Evolutionary conservation across 1,140 invertebrate genomes (phyloP).

Genomic region (Platyscapa corneri): DNA sequence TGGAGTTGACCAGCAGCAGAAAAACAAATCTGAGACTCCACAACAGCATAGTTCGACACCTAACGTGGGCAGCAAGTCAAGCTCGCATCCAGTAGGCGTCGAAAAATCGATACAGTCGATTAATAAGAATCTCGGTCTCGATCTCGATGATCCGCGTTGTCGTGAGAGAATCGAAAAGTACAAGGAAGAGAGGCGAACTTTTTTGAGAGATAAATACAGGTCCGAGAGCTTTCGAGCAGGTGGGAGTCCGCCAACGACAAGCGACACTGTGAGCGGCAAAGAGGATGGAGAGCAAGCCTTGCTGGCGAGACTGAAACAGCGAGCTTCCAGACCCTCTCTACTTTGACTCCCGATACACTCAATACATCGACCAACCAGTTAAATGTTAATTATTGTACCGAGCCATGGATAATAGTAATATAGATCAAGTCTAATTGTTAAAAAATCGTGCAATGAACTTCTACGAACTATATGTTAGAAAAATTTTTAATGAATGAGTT

Average conservation of each 20-base stretch:
- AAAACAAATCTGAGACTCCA: constrained; percentile 61
- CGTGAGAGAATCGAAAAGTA: constrained; percentile 90
- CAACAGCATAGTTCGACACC: constrained; percentile 71
- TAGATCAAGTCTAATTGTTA: constrained; percentile 49
- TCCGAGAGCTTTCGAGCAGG: constrained; percentile 84
- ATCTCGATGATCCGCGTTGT: constrained; percentile 76
- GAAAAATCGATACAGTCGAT: neutral
- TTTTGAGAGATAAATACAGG: constrained; percentile 89
- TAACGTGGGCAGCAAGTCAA: constrained; percentile 60
- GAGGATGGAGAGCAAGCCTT: constrained; percentile 71
- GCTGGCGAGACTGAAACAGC: constrained; percentile 70
- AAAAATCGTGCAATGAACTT: constrained; percentile 50
- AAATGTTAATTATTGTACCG: constrained; percentile 46
- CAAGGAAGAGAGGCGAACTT: constrained; percentile 91
- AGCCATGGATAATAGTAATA: constrained; percentile 33
- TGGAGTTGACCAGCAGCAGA: constrained; percentile 55
- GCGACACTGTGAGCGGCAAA: constrained; percentile 44
- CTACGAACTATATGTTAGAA: constrained; percentile 43
- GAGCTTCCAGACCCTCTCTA: constrained; percentile 71
- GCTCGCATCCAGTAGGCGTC: constrained; percentile 55
- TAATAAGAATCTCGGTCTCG: constrained; percentile 62
- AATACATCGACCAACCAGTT: constrained; percentile 10
- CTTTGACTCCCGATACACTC: constrained; percentile 26
- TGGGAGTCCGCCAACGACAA: constrained; percentile 12
- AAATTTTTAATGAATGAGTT: constrained; percentile 37